A percentile compares a stretch with the other conserved stretches of the same genome.
These are phyloP conservation scores for Poecilia latipinna DNA, from an alignment of 2,113 vertebrate genomes.

Conservation along the genomic window DNA sequence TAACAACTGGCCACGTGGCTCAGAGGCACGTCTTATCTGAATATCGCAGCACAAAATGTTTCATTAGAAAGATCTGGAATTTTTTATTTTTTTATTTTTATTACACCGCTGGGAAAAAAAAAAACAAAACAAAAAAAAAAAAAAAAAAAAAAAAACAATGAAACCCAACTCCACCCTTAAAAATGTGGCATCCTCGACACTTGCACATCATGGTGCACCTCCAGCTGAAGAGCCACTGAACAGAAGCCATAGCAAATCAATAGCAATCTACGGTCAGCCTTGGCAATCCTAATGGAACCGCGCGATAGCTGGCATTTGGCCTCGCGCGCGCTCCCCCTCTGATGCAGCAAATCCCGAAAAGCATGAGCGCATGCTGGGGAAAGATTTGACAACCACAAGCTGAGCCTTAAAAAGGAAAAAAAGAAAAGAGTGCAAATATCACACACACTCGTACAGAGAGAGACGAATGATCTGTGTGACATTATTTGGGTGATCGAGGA, in stretches of 20 bases:
- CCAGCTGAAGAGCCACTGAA: slow-evolving; percentile 63
- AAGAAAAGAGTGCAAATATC: slow-evolving; percentile 42
- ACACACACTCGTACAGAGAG: neutral
- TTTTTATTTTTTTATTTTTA: neutral
- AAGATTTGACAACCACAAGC: slow-evolving; percentile 40
- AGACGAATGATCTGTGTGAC: slow-evolving; percentile 49
- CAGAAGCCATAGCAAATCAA: slow-evolving; percentile 71
- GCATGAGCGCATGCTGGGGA: slow-evolving; percentile 17
- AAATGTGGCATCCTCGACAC: slow-evolving; percentile 14
- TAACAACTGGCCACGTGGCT: neutral
- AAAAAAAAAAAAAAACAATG: neutral
- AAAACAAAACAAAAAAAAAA: neutral
- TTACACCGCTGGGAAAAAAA: neutral
- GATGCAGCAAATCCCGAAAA: slow-evolving; percentile 48
- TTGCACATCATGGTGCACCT: slow-evolving; percentile 3
- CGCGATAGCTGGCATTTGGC: slow-evolving; percentile 67
- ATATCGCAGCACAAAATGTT: neutral
- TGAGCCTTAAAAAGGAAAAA: slow-evolving; percentile 25
- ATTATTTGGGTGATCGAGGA: slow-evolving; percentile 65
- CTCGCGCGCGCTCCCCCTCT: slow-evolving; percentile 43
- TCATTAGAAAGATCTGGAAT: slow-evolving; percentile 1
- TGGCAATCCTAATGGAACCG: slow-evolving; percentile 73
- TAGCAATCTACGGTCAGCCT: slow-evolving; percentile 74
- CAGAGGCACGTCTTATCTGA: neutral
- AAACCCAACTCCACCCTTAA: neutral